phyloP scores from a whole-genome alignment of 2,888 invertebrate genomes.

The Hypolimnas misippus region DNA sequence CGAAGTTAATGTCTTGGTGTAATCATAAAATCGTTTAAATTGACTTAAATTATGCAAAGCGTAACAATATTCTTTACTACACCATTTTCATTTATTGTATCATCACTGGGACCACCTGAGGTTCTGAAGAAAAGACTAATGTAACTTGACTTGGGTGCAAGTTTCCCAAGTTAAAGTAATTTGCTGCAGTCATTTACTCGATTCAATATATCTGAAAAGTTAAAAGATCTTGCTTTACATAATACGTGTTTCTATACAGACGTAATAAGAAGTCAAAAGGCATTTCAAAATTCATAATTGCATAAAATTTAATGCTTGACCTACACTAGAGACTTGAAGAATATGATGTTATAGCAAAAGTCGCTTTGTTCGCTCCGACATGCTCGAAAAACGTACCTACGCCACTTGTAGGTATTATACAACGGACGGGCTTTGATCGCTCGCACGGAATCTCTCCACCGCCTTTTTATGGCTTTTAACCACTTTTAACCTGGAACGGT shows the following conservation, averaged over 20 bases:
- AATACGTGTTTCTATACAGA: not conserved
- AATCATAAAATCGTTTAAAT: slow-evolving; percentile 41
- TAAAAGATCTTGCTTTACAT: not conserved
- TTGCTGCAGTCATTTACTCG: not conserved
- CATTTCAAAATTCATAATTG: slow-evolving; percentile 14
- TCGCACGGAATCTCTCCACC: slow-evolving; percentile 24
- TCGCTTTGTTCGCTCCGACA: slow-evolving; percentile 19
- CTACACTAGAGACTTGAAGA: slow-evolving; percentile 14
- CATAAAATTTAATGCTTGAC: slow-evolving; percentile 22
- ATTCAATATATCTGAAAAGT: not conserved
- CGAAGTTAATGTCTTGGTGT: slow-evolving; percentile 37
- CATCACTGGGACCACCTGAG: slow-evolving; percentile 1
- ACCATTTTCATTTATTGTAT: slow-evolving; percentile 15
- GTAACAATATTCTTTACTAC: slow-evolving; percentile 31
- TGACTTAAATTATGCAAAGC: slow-evolving; percentile 33
- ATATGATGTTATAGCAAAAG: slow-evolving; percentile 8
- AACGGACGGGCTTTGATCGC: slow-evolving; percentile 23
- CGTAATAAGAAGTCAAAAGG: not conserved
- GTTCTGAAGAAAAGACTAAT: not conserved
- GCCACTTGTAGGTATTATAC: slow-evolving; percentile 20
- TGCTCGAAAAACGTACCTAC: slow-evolving; percentile 16
- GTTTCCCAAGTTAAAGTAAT: not conserved
- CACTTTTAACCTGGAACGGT: slow-evolving; percentile 25
- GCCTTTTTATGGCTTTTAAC: slow-evolving; percentile 18
- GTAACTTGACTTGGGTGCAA: not conserved